Evolutionary conservation across 2,888 invertebrate species (phyloP), one percentile per base, ranked within the genome.

Genomic region (Acanthosoma haemorrhoidale): DNA sequence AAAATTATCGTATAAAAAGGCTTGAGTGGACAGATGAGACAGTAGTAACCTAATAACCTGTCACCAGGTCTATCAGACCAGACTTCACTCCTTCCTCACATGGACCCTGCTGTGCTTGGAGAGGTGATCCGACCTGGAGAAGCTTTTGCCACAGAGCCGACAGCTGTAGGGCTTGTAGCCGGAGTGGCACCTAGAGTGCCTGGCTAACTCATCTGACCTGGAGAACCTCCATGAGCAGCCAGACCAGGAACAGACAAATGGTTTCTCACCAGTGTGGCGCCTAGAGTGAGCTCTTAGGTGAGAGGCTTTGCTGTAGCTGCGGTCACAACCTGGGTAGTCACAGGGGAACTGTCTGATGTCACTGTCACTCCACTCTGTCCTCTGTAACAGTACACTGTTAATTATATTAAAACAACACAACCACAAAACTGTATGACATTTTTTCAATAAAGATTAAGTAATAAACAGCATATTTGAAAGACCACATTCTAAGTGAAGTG

Each of bases 91-190:
- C 36, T 36, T 67, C 11, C 38, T 58, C 3, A 39, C 25, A 79
- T 92, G 92, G 6, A 92, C 91, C 76, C 90, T 93, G 15, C 89
- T 86, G 80, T 97, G 96, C 80, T 96, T 96, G 29, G 94, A 88
- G 70, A 96, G 84, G 80, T 97, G 96, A 80, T 97, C 96, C 31
- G 94, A 95, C 29, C 96, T 85, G 0, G 94, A 92, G 80, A 97
- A 97, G 73, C 89, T 85, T 80, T 96, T 96, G 61, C 88, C 85
- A 80, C 96, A 97, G 76, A 92, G 86, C 70, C 86, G 84, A 80
- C 96, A 97, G 71, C 89, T 86, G 80, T 96, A 96, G 0, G 96
- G 96, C 80, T 96, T 96, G 73, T 94, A 86, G 0, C 96, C 96
- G 0, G 94, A 94, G 81, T 96, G 96, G n/a, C 94, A 95, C 74